Evolutionary conservation across 2,888 invertebrate species (phyloP), one percentile per base, ranked within the genome.

Genomic region (Drepanosiphum platanoidis): DNA sequence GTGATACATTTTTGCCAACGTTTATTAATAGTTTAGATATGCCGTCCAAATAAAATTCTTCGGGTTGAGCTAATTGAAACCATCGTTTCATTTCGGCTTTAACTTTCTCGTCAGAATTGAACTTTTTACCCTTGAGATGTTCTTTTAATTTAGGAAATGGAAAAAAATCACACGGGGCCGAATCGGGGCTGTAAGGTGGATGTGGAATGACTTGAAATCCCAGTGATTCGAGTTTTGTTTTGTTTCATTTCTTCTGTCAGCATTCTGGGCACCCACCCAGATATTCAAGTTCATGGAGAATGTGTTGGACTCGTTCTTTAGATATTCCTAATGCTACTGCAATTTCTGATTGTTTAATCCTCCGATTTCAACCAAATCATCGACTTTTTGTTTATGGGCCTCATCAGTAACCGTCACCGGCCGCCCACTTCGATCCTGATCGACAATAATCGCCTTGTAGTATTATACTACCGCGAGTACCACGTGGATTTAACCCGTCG

Each of bases 201-300:
- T 74, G 22, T 74, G 72, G 30, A 74, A 74, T 74, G 46, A 74
- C 72, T 46, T 74, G 46, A 74, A 74, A 46, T 46, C 46, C 32
- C 11, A 32, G 42, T 46, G 46, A 74, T 46, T 74, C 72, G 32
- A 74, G 52, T 18, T 52, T 22, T 52, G 52, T 22, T 5, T 22
- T 22, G 52, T 22, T 18, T 52, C 15, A 18, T 52, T 13, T 22
- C 22, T 52, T 52, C 22, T 52, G 9, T 52, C 13, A 52, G 46
- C 13, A 9, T 52, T 15, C 13, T 52, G 5, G 13, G 46, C 13
- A 9, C 46, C 42, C 42, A 42, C 11, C 11, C 42, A 7, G 46
- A 52, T 52, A 52, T 52, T 52, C 46, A 52, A 5, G 46, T 52
- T 52, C 46, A 5, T 15, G 3, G 46, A 52, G 46, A 52, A 52